Base-by-base conservation (phyloP, 2,888 invertebrate genomes). In the Calliopum simillimum region DNA sequence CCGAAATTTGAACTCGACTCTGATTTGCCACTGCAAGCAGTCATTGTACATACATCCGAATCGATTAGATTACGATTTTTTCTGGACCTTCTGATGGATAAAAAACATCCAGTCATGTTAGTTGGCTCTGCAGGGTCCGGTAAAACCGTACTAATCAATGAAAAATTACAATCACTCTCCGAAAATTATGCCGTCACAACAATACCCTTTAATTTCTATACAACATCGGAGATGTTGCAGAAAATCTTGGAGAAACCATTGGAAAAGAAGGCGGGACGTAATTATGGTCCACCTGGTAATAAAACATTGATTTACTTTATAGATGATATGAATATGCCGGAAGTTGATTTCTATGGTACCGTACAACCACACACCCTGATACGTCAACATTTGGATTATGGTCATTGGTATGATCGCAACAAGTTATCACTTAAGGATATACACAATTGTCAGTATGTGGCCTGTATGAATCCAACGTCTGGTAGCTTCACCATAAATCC, bases 301-400 rank as follows among this genome's bases (percentile, higher is more conserved):
- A 97, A 97, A 86, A 94, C 94, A 0, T 88, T 98, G 53, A 91
- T 98, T 73, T 98, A 97, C 85, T 98, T 98, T 82, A 93, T 98
- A 72, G 98, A 98, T 82, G 98, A 98, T 81, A 93, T 98, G 93
- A 98, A 98, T 83, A 98, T 98, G 97, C 98, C 98, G 1, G 97
- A 97, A 89, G 95, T 95, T 21, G 89, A 89, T 75, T 84, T 90
- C 46, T 98, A 98, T 80, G 97, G 97, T 11, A 98, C 98, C 0
- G 98, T 98, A 0, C 97, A 97, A 83, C 98, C 98, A 0, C 98
- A 98, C 82, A 98, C 98, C 0, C 87, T 98, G 68, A 97, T 98
- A 76, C 89, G 98, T 1, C 98, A 98, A 82, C 97, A 98, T 87
- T 88, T 98, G 80, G 98, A 98, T 85, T 98, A 98, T 82, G 93